Evolutionary conservation across 2,113 vertebrate genomes (phyloP).

Genomic region (Collichthys lucidus): DNA sequence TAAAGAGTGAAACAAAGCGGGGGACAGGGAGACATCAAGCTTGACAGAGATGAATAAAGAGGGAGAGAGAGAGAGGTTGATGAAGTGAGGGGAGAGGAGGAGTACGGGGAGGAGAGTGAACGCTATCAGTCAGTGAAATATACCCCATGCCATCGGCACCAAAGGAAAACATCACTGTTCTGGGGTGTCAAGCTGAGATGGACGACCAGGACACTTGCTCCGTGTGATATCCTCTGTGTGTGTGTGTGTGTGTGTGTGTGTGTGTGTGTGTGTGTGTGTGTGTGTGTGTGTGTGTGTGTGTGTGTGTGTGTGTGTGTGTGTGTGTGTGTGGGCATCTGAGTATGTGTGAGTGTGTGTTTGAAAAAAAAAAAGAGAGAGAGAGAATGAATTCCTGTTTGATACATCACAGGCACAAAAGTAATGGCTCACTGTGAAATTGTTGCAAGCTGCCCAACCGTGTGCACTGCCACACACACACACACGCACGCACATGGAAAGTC

Average conservation of each 20-base stretch:
- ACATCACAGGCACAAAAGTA: slow-evolving; percentile 62
- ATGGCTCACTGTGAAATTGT: slow-evolving; percentile 56
- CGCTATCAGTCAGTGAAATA: slow-evolving; percentile 72
- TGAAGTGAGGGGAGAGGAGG: slow-evolving; percentile 58
- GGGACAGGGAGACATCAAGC: slow-evolving; percentile 23
- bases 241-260: slow-evolving; percentile 16
- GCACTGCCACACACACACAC: neutral
- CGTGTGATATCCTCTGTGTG: slow-evolving; percentile 40
- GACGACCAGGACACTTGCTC: slow-evolving; percentile 56
- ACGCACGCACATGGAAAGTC: neutral
- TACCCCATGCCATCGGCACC: slow-evolving; percentile 57
- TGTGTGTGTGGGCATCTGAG: slow-evolving; percentile 16
- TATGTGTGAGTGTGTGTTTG: neutral
- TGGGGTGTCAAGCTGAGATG: slow-evolving; percentile 75
- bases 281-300: slow-evolving; percentile 8
- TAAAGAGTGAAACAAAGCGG: slow-evolving; percentile 1
- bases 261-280: slow-evolving; percentile 6
- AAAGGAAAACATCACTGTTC: slow-evolving; percentile 76
- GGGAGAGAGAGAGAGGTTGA: slow-evolving; percentile 36
- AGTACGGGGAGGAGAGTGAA: slow-evolving; percentile 38
- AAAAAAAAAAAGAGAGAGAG: neutral
- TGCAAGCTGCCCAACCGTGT: slow-evolving; percentile 56
- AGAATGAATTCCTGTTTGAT: slow-evolving; percentile 67
- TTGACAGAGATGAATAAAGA: slow-evolving; percentile 60
- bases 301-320: slow-evolving; percentile 13